A percentile compares a stretch with the other conserved stretches of the same genome.
Conservation (phyloP, 2,888 invertebrate genomes). For the Tinea semifulvella region DNA sequence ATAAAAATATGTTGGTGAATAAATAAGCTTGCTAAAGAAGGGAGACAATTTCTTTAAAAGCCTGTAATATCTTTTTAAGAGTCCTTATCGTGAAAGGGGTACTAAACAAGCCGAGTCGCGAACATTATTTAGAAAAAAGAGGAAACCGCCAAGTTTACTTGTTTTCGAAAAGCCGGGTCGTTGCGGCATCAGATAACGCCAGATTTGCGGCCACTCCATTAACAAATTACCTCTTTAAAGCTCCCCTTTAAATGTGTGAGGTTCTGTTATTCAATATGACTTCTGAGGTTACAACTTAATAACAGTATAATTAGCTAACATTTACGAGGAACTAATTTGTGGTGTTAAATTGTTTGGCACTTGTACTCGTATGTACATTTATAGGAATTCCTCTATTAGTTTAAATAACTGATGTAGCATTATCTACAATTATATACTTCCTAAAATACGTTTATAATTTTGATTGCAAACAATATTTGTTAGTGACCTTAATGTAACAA, state of each 20-base stretch:
- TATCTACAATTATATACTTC: too few species aligned
- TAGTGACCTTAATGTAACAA: too few species aligned
- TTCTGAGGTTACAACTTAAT: too few species aligned
- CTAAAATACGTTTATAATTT: too few species aligned
- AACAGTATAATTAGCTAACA: too few species aligned
- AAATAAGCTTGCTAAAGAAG: conserved; percentile 18
- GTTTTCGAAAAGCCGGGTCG: conserved; percentile 55
- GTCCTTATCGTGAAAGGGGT: conserved; percentile 54
- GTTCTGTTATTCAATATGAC: too few species aligned
- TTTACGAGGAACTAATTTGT: too few species aligned
- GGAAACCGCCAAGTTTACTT: conserved; percentile 46
- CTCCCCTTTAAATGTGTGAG: conserved; percentile 29
- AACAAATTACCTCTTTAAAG: conserved; percentile 55
- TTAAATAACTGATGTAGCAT: too few species aligned
- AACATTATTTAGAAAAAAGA: conserved; percentile 58
- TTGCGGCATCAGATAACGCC: conserved; percentile 51
- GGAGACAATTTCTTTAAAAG: conserved; percentile 56
- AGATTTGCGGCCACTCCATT: conserved; percentile 58
- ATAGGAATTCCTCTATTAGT: too few species aligned
- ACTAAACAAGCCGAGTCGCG: conserved; percentile 49
- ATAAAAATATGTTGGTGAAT: conserved; percentile 9
- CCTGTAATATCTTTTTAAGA: conserved; percentile 55
- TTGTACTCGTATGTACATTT: too few species aligned
- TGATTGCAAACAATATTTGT: too few species aligned
- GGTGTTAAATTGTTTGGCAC: too few species aligned